Base-by-base conservation (phyloP, 2,113 vertebrate genomes). In the Upupa epops region DNA sequence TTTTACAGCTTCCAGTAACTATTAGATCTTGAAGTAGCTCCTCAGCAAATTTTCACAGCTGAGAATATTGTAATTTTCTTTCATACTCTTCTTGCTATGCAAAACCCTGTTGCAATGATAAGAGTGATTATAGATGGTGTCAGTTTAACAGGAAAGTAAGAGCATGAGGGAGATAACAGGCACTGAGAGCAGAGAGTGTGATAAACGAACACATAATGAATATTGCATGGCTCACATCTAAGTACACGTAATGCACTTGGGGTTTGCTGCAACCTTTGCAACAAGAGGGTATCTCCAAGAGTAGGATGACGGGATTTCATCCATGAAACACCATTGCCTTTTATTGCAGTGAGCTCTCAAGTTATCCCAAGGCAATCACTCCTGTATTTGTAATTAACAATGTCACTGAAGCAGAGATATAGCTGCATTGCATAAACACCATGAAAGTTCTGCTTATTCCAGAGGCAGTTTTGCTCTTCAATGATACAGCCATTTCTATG, bases 91-190 rank as follows among this genome's bases (percentile, higher is more conserved):
- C 74, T 61, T 59, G 81, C 77, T 88, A 90, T 31, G 34, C 63
- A 90, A 94, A 95, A 72, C 37, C 82, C 71, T 32, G n/a, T 49
- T 91, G 78, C 83, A 75, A 72, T 83, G 37, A 63, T 92, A 90
- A 79, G 63, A 63, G 36, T 83, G 60, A 92, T 92, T 86, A 83
- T 36, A 91, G 52, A 68, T 34, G 66, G 66, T 48, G 94, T 89
- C 83, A 86, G 21, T 70, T 89, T 80, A 88, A 80, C 28, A 64
- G 68, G 10, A 74, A 94, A n/a, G 24, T 54, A 66, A 65, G 54
- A 49, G 42, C 48, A 45, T 58, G 42, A 93, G 52, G 54, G n/a
- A 61, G 61, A 78, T 86, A 93, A 88, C 40, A 85, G 58, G 79
- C 34, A 45, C 51, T 66, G 69, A 55, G 40, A 55, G 24, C 34